Percentiles rank a stretch among this genome's conserved stretches.
These are phyloP conservation scores for Zophobas morio DNA, from an alignment of 1,140 invertebrate genomes.

Conservation along the genomic window DNA sequence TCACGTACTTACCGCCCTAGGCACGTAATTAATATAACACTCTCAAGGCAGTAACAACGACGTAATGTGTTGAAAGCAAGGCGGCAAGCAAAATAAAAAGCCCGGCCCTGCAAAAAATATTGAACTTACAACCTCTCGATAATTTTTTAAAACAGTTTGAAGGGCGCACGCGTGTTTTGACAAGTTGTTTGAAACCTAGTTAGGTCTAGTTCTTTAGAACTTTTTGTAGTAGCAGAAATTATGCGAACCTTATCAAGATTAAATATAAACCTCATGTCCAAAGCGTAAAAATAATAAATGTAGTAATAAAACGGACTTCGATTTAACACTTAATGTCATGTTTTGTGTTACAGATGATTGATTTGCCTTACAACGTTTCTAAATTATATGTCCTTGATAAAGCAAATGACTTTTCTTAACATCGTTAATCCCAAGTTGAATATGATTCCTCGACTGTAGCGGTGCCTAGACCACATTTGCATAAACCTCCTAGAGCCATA, in stretches of 20 bases:
- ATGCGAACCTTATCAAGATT: background rate
- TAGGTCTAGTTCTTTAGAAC: background rate
- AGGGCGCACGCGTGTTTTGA: too few relatives aligned
- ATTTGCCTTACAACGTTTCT: constrained; percentile 13
- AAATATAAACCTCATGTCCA: constrained; percentile 11
- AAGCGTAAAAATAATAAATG: constrained; percentile 24
- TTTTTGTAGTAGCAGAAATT: background rate
- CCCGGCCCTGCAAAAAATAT: too few relatives aligned
- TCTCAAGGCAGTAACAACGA: too few relatives aligned
- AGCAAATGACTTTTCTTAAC: constrained; percentile 17
- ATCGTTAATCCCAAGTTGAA: constrained; percentile 20
- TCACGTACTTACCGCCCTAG: too few relatives aligned
- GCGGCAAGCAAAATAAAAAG: too few relatives aligned
- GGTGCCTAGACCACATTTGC: constrained; percentile 10
- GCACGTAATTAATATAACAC: too few relatives aligned
- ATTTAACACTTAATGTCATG: constrained; percentile 31
- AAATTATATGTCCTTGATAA: constrained; percentile 24
- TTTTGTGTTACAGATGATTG: constrained; percentile 35
- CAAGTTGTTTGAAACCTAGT: too few relatives aligned
- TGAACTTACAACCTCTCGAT: too few relatives aligned
- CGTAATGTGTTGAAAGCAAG: too few relatives aligned
- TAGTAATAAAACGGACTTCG: constrained; percentile 20
- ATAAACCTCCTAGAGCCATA: constrained; percentile 30
- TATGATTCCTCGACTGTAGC: background rate
- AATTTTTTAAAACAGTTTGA: too few relatives aligned